Conservation (phyloP, 2,888 invertebrate species). For the Toxonevra muliebris region DNA sequence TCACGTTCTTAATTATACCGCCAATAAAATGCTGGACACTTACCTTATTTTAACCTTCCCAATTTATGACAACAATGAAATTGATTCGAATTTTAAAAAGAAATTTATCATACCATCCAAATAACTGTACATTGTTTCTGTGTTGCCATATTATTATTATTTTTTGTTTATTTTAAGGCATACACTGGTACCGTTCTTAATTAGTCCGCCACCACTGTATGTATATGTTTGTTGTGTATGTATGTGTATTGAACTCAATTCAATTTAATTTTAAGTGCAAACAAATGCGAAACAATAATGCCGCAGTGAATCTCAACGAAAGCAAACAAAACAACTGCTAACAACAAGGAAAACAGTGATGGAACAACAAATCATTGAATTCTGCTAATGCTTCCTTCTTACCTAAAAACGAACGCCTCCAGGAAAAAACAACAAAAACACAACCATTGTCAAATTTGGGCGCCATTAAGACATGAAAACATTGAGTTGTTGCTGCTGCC, state of each 20-base stretch:
- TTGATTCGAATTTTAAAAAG: not conserved
- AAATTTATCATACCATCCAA: not conserved
- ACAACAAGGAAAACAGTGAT: not conserved
- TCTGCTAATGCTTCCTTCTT: too few relatives aligned
- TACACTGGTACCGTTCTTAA: too few relatives aligned
- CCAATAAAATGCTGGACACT: too few relatives aligned
- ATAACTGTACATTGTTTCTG: too few relatives aligned
- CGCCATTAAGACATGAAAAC: constrained; percentile 20
- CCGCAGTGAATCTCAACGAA: not conserved
- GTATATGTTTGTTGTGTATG: not conserved
- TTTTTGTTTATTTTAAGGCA: not conserved
- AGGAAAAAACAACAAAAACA: constrained; percentile 4
- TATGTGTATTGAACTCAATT: not conserved
- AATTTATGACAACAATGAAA: too few relatives aligned
- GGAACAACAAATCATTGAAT: too few relatives aligned
- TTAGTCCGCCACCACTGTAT: too few relatives aligned
- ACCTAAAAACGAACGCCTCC: not conserved
- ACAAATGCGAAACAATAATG: constrained; percentile 16
- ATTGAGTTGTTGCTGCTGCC: not conserved
- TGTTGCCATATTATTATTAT: not conserved
- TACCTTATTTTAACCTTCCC: too few relatives aligned
- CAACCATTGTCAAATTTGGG: constrained; percentile 24
- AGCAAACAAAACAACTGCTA: not conserved
- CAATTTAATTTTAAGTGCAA: constrained; percentile 14
- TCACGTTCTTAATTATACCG: too few relatives aligned